A percentile compares a stretch with the other conserved stretches of the same genome.
Evolutionary conservation across 2,888 invertebrate species (phyloP).

Genomic region (Timema cristinae): DNA sequence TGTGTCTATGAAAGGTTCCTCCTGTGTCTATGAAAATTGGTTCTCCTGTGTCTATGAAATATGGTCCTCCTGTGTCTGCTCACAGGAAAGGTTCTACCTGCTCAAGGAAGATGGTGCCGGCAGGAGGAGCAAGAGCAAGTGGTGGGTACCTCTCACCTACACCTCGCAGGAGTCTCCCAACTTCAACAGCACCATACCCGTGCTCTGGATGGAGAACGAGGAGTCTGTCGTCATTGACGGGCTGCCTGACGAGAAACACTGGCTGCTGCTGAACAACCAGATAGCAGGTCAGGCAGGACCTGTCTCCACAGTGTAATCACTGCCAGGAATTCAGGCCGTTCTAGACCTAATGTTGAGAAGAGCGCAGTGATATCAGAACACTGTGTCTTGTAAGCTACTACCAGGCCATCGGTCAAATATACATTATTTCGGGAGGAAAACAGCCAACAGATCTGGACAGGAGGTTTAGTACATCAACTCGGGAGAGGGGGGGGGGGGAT

Average conservation of each 20-base stretch:
- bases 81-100: constrained; percentile 20
- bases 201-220: constrained; percentile 50
- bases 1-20: too few relatives aligned
- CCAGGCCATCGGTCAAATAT: not conserved
- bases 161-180: constrained; percentile 41
- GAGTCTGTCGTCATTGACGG: constrained; percentile 38
- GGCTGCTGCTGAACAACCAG: constrained; percentile 61
- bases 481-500: too few relatives aligned
- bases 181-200: constrained; percentile 44
- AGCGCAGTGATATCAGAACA: too few relatives aligned
- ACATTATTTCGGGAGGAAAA: constrained; percentile 15
- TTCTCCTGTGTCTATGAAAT: too few relatives aligned
- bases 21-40: too few relatives aligned
- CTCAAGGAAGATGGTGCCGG: not conserved
- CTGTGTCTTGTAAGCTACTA: not conserved
- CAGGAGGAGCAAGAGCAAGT: constrained; percentile 32
- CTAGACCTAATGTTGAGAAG: too few relatives aligned
- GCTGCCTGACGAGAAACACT: constrained; percentile 46
- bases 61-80: too few relatives aligned
- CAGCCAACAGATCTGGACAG: too few relatives aligned
- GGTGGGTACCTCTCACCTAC: constrained; percentile 53
- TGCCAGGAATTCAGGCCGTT: too few relatives aligned
- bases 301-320: too few relatives aligned
- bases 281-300: constrained; percentile 64
- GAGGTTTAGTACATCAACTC: too few relatives aligned